A percentile compares a stretch with the other conserved stretches of the same genome.
Evolutionary conservation across 1,140 invertebrate genomes (phyloP).

Genomic region (Holcopasites calliopsidis): DNA sequence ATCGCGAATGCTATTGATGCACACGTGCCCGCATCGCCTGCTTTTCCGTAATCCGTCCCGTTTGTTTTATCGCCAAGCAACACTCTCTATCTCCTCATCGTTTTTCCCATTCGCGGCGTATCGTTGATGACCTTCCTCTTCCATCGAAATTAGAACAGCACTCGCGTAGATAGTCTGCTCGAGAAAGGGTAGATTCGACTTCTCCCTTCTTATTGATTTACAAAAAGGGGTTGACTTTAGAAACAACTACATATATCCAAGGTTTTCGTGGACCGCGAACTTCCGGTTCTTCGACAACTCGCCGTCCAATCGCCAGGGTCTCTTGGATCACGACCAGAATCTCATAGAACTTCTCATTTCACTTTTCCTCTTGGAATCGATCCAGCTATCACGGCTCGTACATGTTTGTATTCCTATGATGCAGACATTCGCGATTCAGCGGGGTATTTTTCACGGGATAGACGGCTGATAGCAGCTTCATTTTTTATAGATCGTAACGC

Average conservation of each 20-base stretch:
- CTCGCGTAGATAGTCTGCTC: no score
- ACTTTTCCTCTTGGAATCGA: conserved; percentile 39
- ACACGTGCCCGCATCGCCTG: conserved; percentile 14
- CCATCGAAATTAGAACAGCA: neutral
- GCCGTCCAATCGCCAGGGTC: conserved; percentile 44
- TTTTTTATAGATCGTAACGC: neutral
- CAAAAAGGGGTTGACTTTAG: neutral
- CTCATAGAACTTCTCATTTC: conserved; percentile 40
- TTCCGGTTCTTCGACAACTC: neutral
- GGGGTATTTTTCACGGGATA: no score
- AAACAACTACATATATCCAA: neutral
- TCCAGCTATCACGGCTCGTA: no score
- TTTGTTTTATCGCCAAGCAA: conserved; percentile 1
- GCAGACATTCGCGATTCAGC: no score
- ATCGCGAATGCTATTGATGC: conserved; percentile 15
- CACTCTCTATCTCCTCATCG: neutral
- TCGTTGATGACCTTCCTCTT: neutral
- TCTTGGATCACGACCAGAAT: conserved; percentile 31
- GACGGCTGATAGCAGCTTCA: neutral
- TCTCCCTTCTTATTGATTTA: neutral
- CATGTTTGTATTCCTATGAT: no score
- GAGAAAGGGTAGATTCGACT: neutral
- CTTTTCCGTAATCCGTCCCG: conserved; percentile 30
- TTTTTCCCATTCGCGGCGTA: neutral
- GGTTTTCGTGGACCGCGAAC: neutral